Evolutionary conservation across 2,797 vertebrate species (phyloP), one percentile per base, ranked within the genome.

Genomic region (Potorous gilbertii): DNA sequence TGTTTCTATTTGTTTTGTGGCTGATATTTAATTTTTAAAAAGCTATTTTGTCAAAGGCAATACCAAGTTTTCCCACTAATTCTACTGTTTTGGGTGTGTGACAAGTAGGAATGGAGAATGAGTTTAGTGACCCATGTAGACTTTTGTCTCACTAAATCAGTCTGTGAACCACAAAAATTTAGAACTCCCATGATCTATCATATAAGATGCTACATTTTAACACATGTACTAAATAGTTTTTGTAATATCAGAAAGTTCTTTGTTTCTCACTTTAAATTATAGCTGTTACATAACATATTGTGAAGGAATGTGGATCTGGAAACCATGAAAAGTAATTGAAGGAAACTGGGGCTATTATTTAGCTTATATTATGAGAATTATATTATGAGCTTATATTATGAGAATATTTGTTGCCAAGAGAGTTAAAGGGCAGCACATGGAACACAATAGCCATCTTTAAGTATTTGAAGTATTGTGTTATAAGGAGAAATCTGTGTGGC

Each of bases 401-500:
- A 62, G 13, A 34, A 14, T 62, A 34, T 34, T 34, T 62, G 13
- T 34, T 62, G 13, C 59, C 31, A 62, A 31, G 29, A 62, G 31
- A 34, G 55, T 0, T 94, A 28, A 91, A 91, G 57, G 92, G 34
- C 40, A 66, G 92, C 91, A 0, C n/a, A 55, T 90, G 66, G 13
- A 29, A 56, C 5, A 66, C 54, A 92, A 89, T 54, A 91, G 59
- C 18, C 11, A 10, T 55, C 56, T 56, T 24, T 56, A 56, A 56
- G 56, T 56, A 27, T 56, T 56, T 56, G 56, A 56, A 56, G 56
- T 56, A 27, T 56, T 56, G 56, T 56, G 55, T 56, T 56, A 56
- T 56, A 74, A 34, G 54, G 40, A 93, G 93, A 95, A 34, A 81
- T 95, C 90, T 95, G 5, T 90, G 11, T 66, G 50, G 50, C 14